A percentile compares a stretch with the other conserved stretches of the same genome.
Conservation (phyloP, 2,888 invertebrate genomes). For the Cetonia aurata region DNA sequence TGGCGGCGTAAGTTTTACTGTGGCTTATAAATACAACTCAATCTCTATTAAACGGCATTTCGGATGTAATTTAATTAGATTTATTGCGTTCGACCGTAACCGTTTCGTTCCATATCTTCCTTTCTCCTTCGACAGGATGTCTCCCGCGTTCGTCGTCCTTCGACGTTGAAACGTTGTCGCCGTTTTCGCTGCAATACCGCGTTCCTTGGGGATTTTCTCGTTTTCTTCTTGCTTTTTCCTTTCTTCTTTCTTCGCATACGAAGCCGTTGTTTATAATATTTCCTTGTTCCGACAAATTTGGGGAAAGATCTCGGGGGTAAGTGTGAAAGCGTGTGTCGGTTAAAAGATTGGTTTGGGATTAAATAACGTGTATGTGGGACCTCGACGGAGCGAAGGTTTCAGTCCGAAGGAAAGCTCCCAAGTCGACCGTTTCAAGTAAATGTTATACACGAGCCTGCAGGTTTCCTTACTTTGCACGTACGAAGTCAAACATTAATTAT, state of each 20-base stretch:
- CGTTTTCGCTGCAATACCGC: neutral
- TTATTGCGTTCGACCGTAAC: constrained; percentile 32
- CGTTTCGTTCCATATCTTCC: constrained; percentile 26
- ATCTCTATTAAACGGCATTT: constrained; percentile 46
- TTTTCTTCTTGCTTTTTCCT: constrained; percentile 16
- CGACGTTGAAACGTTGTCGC: constrained; percentile 24
- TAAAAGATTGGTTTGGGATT: constrained; percentile 69
- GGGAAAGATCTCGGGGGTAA: constrained; percentile 58
- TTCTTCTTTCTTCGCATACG: constrained; percentile 33
- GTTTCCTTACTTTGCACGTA: constrained; percentile 37
- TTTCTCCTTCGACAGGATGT: constrained; percentile 28
- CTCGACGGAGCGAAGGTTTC: constrained; percentile 43
- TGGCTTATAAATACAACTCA: constrained; percentile 53
- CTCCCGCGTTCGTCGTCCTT: constrained; percentile 9
- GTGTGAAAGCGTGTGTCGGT: constrained; percentile 67
- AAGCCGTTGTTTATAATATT: constrained; percentile 57
- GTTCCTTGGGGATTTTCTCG: constrained; percentile 26
- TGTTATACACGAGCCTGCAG: constrained; percentile 32
- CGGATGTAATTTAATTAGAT: constrained; percentile 44
- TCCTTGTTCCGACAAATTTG: constrained; percentile 60
- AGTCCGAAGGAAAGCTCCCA: constrained; percentile 43
- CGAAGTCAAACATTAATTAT: constrained; percentile 27
- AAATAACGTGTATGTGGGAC: constrained; percentile 61
- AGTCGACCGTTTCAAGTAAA: constrained; percentile 39
- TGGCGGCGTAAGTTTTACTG: constrained; percentile 53